These are phyloP conservation scores for Drosophila testacea DNA, from an alignment of 2,888 invertebrate species.

Conservation along the genomic window DNA sequence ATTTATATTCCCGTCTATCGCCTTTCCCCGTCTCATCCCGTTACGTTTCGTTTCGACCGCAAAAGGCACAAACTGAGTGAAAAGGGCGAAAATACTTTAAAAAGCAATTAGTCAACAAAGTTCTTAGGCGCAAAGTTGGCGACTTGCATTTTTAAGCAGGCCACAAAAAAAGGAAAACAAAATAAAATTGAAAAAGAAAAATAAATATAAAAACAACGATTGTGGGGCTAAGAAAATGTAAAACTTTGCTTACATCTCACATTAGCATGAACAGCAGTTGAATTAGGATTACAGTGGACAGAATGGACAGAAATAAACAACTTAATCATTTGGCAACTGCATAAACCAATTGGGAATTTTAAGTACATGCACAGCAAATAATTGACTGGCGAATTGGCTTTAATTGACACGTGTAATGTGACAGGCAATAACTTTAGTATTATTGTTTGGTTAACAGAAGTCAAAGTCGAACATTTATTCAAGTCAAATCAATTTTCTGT, in stretches of 20 bases:
- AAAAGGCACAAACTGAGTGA: constrained; percentile 38
- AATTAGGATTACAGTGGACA: background rate
- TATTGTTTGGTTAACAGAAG: background rate
- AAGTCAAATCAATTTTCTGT: constrained; percentile 6
- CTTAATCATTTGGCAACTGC: constrained; percentile 1
- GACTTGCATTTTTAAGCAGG: constrained; percentile 67
- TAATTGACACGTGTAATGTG: constrained; percentile 10
- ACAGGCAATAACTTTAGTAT: constrained; percentile 5
- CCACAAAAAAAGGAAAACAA: constrained; percentile 13
- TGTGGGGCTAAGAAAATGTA: constrained; percentile 36
- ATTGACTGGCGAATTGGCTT: constrained; percentile 8
- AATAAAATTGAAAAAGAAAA: constrained; percentile 16
- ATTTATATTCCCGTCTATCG: constrained; percentile 58
- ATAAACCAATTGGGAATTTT: constrained; percentile 8
- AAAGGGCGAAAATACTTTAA: constrained; percentile 60
- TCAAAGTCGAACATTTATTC: constrained; percentile 1
- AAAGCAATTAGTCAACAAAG: constrained; percentile 78
- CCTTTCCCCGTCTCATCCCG: background rate
- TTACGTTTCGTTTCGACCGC: constrained; percentile 41
- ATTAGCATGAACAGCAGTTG: constrained; percentile 12
- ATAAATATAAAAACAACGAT: constrained; percentile 10
- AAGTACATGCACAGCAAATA: constrained; percentile 3
- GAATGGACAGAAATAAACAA: background rate
- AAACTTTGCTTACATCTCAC: constrained; percentile 25
- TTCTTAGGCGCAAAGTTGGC: constrained; percentile 65